Evolutionary conservation across 2,888 invertebrate genomes (phyloP).

Genomic region (Drosophila lutescens): DNA sequence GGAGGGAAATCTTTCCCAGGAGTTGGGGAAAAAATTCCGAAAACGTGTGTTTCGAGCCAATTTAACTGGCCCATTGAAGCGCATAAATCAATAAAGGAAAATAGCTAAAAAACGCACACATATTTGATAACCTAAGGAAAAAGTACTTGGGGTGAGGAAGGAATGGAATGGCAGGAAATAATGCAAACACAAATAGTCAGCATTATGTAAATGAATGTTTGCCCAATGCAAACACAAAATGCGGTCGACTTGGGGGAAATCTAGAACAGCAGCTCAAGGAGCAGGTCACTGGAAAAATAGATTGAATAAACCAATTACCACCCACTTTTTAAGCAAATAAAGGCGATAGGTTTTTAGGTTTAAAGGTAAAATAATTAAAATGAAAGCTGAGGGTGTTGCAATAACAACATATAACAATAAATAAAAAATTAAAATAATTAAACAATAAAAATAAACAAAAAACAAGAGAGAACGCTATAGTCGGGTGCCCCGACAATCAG

Average conservation of each 20-base stretch:
- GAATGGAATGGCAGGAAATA: conserved; percentile 54
- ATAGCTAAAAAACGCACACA: conserved; percentile 22
- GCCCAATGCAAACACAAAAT: conserved; percentile 53
- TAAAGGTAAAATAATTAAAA: too few relatives aligned
- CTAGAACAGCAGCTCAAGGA: conserved; percentile 36
- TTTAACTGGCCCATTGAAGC: conserved; percentile 23
- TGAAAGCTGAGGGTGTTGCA: too few relatives aligned
- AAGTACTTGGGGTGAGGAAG: not conserved
- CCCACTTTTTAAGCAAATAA: conserved; percentile 14
- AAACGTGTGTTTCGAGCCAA: conserved; percentile 25
- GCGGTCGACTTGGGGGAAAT: conserved; percentile 34
- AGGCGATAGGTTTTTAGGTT: not conserved
- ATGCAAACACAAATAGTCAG: conserved; percentile 61
- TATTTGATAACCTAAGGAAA: conserved; percentile 55
- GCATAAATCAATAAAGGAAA: conserved; percentile 46
- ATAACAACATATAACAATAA: too few relatives aligned
- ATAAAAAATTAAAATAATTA: too few relatives aligned
- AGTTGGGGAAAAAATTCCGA: conserved; percentile 18
- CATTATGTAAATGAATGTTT: conserved; percentile 79
- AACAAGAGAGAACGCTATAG: too few relatives aligned
- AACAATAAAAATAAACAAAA: too few relatives aligned
- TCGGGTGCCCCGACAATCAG: too few relatives aligned
- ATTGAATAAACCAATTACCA: conserved; percentile 21
- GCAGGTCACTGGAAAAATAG: conserved; percentile 21
- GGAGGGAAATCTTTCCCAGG: not conserved